phyloP scores from a whole-genome alignment of 2,113 vertebrate species.

The Hylia prasina region DNA sequence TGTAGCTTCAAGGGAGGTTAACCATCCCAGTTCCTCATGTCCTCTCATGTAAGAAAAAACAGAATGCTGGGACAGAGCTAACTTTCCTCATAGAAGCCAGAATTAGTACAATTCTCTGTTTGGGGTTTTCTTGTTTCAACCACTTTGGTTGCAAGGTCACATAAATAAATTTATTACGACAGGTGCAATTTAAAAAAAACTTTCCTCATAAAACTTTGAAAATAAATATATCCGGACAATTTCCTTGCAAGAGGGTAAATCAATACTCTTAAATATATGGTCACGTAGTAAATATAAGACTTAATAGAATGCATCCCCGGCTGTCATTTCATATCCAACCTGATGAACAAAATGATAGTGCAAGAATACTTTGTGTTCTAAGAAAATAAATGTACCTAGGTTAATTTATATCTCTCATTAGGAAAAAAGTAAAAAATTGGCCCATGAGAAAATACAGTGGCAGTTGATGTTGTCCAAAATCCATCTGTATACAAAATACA shows the following conservation, averaged over 20 bases:
- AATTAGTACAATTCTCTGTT: not conserved
- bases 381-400: not conserved
- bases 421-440: not conserved
- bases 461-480: not conserved
- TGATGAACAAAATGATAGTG: not conserved
- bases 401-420: not conserved
- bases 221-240: not conserved
- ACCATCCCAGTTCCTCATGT: not conserved
- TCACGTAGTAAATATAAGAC: not conserved
- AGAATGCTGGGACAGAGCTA: not conserved
- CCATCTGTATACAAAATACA: not conserved
- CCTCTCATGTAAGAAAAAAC: rapidly evolving
- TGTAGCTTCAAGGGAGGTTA: not conserved
- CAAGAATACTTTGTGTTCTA: not conserved
- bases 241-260: not conserved
- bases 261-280: not conserved
- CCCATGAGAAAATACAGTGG: not conserved
- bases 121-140: rapidly evolving
- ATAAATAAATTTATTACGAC: not conserved
- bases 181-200: rapidly evolving
- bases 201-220: not conserved
- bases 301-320: not conserved
- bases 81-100: not conserved
- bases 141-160: not conserved
- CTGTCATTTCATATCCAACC: not conserved